Base-by-base conservation (phyloP, 2,888 invertebrate genomes). In the Synanthedon andrenaeformis region DNA sequence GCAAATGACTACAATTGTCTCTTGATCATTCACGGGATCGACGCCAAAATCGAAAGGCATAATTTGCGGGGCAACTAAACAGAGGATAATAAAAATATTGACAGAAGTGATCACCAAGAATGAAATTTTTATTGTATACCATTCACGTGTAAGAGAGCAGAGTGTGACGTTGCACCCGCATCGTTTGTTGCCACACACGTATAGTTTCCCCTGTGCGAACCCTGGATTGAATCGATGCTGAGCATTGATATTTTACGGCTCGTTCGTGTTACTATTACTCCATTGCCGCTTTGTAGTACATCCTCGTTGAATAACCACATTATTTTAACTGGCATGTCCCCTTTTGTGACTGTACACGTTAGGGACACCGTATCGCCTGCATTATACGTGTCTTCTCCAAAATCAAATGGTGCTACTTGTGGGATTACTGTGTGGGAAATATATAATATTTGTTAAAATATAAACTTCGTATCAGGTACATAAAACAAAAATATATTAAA, bases 31-130 rank as follows among this genome's bases (percentile, higher is more conserved):
- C 56, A 91, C 88, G 53, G 90, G 89, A 58, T 92, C 91, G 54
- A 89, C 89, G 57, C 93, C 93, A 65, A 94, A 93, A 69, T 90
- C 89, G 69, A 94, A 92, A 49, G 92, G 91, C 65, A 90, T 89
- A 65, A 94, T 91, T 88, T 92, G 92, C 56, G 93, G 93, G 62
- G 90, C 79, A 72, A 93, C 92, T 92, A 76, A 62, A 67, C 56
- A 57, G 62, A 61, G 19, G 19, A 13, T 51, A 61, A 53, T 49
- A 56, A 52, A 53, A 55, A 55, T 50, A 55, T 42, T 57, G 53
- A 49, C 54, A 49, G 54, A 55, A 52, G 54, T 54, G 52, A 49
- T 54, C 41, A 53, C 45, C 42, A 53, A 19, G 48, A 55, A 8
- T 49, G 41, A 56, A 42, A 17, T 49, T 49, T 11, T 12, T 19